phyloP scores from a whole-genome alignment of 2,113 vertebrate species.

The Corydoras maculifer region DNA sequence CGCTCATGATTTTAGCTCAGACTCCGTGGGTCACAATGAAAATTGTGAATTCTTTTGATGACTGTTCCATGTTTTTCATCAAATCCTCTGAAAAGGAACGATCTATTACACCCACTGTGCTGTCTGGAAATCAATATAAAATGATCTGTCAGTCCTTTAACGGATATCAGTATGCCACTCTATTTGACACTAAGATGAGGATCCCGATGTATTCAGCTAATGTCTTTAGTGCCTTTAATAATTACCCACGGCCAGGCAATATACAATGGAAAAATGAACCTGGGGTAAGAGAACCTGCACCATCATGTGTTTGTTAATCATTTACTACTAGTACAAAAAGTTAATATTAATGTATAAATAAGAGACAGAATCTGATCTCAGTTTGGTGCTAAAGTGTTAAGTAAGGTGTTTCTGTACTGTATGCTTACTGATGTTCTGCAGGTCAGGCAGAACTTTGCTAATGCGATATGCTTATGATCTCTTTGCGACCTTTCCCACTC shows the following conservation, averaged over 20 bases:
- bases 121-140: background rate
- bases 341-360: no score
- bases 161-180: background rate
- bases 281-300: background rate
- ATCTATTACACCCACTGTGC: background rate
- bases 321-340: no score
- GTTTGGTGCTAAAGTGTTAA: no score
- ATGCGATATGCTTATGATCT: no score
- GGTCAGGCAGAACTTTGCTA: no score
- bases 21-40: background rate
- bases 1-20: background rate
- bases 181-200: background rate
- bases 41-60: background rate
- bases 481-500: background rate
- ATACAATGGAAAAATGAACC: constrained; percentile 11
- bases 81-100: no score
- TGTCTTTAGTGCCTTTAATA: background rate
- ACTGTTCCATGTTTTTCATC: background rate
- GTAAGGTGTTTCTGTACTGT: no score
- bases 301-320: background rate
- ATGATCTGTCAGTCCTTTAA: background rate
- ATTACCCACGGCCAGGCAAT: accelerated
- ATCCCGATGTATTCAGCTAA: constrained; percentile 13
- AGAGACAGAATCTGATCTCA: no score
- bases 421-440: no score